Percentiles rank a stretch among this genome's conserved stretches.
phyloP scores from a whole-genome alignment of 2,888 invertebrate species.

The Arrhopalites spinosus region DNA sequence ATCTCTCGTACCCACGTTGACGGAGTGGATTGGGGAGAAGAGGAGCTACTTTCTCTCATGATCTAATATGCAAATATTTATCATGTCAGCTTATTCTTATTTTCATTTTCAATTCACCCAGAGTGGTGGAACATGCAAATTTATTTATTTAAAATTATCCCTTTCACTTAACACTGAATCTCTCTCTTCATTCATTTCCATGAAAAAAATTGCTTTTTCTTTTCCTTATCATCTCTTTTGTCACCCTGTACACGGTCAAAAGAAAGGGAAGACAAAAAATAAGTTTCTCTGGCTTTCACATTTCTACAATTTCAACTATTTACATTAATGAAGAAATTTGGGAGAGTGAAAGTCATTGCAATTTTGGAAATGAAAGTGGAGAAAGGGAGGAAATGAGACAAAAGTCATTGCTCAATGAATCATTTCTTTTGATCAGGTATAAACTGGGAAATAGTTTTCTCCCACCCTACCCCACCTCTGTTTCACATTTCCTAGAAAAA shows the following conservation, averaged over 20 bases:
- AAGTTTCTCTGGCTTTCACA: not conserved
- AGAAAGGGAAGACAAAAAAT: not conserved
- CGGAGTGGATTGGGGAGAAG: no score
- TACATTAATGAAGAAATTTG: no score
- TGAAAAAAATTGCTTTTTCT: not conserved
- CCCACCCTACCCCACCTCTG: no score
- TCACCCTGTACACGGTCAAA: not conserved
- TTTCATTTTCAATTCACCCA: not conserved
- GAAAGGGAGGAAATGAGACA: not conserved
- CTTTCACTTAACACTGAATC: no score
- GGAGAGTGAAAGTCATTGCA: not conserved
- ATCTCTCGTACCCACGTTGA: not conserved
- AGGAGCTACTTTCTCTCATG: not conserved
- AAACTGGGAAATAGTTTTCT: no score
- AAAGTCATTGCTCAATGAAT: no score
- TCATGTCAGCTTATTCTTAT: slow-evolving; percentile 2
- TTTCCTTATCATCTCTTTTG: not conserved
- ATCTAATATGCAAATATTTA: slow-evolving; percentile 14
- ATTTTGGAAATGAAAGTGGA: not conserved
- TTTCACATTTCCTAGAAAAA: no score
- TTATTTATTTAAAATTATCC: no score
- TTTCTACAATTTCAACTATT: not conserved
- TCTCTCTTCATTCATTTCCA: no score
- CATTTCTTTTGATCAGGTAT: no score
- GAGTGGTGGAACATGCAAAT: no score